Base-by-base conservation (phyloP, 1,140 invertebrate genomes). In the Ctenoplectra terminalis region DNA sequence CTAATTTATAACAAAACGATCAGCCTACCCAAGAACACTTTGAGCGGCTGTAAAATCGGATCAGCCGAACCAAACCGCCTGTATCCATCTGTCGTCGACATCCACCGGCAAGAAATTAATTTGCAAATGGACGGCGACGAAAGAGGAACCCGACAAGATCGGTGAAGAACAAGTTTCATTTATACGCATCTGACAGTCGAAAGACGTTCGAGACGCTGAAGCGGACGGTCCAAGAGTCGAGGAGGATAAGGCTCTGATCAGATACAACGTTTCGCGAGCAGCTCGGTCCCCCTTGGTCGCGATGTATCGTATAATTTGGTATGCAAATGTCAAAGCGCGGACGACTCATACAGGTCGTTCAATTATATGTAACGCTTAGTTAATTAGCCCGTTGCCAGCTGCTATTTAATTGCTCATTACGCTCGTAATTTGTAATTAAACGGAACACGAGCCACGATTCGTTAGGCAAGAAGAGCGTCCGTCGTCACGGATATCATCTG, bases 321-420 rank as follows among this genome's bases (percentile, higher is more conserved):
- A 80, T 64, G 77, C 71, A 66, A 74, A 66, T 66, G 60, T 75
- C 78, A 81, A 81, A 81, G 78, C 60, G 40, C 48, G 26, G 37
- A 31, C 71, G 61, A 64, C 26, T 46, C 71, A 66, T 48, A 63
- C 66, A 60, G 77, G 69, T 23, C 48, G 50, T 66, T 81, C 61
- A 81, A 74, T 74, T 74, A 66, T 58, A 71, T 74, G 52, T 56
- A 64, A 81, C 78, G 60, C n/a, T 81, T 81, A 66, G 78, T 81
- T 81, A 81, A 81, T 74, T 81, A 73, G 78, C 71, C 50, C 50
- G 60, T 29, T 48, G 56, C 11, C 70, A 34, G 77, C 69, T 63
- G 78, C 60, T 75, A 58, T 66, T 74, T 75, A 66, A 81, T 81
- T 75, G 71, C 71, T 81, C 70, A 66, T 64, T 66, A 81, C 37